Conservation (phyloP, 1,140 invertebrate genomes). For the Heliconius eleuchia region DNA sequence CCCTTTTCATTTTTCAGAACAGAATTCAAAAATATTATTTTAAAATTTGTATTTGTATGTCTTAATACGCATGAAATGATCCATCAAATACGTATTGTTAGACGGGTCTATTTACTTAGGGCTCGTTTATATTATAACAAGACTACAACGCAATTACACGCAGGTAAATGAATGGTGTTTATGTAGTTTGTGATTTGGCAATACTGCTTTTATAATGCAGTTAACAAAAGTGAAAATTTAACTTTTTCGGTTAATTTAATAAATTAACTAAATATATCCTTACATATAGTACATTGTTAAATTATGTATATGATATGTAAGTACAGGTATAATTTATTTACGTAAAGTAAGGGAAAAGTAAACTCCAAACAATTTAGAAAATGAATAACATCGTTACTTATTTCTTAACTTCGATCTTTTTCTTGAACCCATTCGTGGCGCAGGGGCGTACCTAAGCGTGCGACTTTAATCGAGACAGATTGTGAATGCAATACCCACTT, state of each 20-base stretch:
- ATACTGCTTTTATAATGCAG: background rate
- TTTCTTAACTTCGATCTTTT: too few relatives aligned
- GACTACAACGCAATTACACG: slow-evolving; percentile 8
- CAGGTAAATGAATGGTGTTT: background rate
- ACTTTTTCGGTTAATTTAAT: too few relatives aligned
- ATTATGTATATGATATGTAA: background rate
- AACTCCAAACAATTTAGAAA: too few relatives aligned
- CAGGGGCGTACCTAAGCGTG: too few relatives aligned
- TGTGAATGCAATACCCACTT: too few relatives aligned
- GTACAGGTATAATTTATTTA: background rate
- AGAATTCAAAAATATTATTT: background rate
- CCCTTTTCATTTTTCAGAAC: background rate
- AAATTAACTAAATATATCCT: too few relatives aligned
- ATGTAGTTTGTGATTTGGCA: background rate
- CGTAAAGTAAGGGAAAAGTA: too few relatives aligned
- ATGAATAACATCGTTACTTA: too few relatives aligned
- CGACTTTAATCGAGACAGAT: too few relatives aligned
- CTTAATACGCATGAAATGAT: slow-evolving; percentile 6
- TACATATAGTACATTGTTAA: too few relatives aligned
- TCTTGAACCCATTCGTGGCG: too few relatives aligned
- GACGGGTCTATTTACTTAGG: background rate
- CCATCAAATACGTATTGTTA: background rate
- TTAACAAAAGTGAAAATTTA: too few relatives aligned
- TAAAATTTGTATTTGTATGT: background rate
- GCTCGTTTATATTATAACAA: background rate